A percentile compares a stretch with the other conserved stretches of the same genome.
Conservation (phyloP, 1,140 invertebrate species). For the Trachymyrmex septentrionalis region DNA sequence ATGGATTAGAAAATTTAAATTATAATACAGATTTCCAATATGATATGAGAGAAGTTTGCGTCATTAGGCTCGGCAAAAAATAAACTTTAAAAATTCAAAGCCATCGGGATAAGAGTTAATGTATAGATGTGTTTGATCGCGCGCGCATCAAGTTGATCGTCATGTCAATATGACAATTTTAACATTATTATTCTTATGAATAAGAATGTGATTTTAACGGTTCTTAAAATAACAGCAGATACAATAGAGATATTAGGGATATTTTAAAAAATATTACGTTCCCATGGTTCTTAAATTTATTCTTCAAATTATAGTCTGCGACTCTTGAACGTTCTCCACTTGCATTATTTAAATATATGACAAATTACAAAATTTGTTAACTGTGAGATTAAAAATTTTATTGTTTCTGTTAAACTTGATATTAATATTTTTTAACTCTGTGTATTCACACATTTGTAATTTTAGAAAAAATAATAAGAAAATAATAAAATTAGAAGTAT, state of each 20-base stretch:
- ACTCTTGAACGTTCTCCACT: neutral
- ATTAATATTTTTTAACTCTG: neutral
- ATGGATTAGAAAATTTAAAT: slow-evolving; percentile 28
- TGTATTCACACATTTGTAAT: neutral
- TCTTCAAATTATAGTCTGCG: neutral
- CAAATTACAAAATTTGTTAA: neutral
- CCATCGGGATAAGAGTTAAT: neutral
- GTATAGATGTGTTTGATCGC: neutral
- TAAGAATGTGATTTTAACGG: slow-evolving; percentile 6
- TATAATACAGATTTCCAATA: neutral
- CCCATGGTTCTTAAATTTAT: neutral
- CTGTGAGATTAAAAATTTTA: neutral
- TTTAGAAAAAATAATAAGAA: neutral
- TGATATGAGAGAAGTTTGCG: neutral
- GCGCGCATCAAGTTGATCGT: neutral
- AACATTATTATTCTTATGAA: slow-evolving; percentile 15
- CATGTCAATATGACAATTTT: neutral
- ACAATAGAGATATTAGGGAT: neutral
- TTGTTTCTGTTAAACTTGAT: slow-evolving; percentile 16
- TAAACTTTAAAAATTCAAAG: neutral
- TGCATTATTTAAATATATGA: neutral
- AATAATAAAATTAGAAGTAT: too few species aligned
- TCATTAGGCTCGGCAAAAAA: neutral
- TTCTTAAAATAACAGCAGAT: neutral
- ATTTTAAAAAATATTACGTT: too few species aligned